phyloP scores from a whole-genome alignment of 2,797 vertebrate species.

The Lagodon rhomboides region DNA sequence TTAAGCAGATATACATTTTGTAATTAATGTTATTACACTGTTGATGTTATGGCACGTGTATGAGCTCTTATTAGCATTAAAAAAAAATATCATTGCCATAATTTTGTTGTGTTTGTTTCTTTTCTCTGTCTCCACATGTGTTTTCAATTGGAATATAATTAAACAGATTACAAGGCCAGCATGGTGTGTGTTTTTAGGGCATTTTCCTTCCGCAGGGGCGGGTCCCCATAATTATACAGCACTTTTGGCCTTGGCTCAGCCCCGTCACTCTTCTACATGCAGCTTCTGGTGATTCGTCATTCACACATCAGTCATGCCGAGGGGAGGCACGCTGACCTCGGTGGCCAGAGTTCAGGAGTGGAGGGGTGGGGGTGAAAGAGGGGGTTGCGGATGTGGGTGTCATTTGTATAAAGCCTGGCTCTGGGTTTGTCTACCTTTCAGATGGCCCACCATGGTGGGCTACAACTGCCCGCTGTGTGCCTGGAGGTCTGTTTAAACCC shows the following conservation, averaged over 20 bases:
- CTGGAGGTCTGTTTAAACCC: constrained; percentile 53
- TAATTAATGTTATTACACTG: constrained; percentile 87
- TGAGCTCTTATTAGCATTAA: constrained; percentile 86
- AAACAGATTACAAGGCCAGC: constrained; percentile 77
- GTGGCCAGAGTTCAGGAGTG: constrained; percentile 52
- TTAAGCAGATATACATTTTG: constrained; percentile 85
- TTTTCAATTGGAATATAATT: constrained; percentile 79
- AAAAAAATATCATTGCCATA: constrained; percentile 76
- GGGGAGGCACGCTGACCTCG: constrained; percentile 55
- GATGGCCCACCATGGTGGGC: constrained; percentile 44
- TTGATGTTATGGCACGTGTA: constrained; percentile 87
- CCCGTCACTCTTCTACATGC: constrained; percentile 61
- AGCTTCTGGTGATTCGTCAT: constrained; percentile 75
- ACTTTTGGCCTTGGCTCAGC: constrained; percentile 68
- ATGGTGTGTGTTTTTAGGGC: constrained; percentile 69
- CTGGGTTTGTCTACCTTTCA: constrained; percentile 42
- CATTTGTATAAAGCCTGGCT: constrained; percentile 42
- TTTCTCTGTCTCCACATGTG: constrained; percentile 68
- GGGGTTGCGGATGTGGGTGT: constrained; percentile 29
- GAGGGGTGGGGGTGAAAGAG: neutral
- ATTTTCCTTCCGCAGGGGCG: constrained; percentile 76
- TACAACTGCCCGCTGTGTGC: constrained; percentile 36
- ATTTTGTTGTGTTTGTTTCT: constrained; percentile 64
- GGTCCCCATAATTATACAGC: constrained; percentile 79
- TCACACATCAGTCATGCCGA: constrained; percentile 74